Conservation (phyloP, 2,113 vertebrate genomes). For the Lanius ludovicianus region DNA sequence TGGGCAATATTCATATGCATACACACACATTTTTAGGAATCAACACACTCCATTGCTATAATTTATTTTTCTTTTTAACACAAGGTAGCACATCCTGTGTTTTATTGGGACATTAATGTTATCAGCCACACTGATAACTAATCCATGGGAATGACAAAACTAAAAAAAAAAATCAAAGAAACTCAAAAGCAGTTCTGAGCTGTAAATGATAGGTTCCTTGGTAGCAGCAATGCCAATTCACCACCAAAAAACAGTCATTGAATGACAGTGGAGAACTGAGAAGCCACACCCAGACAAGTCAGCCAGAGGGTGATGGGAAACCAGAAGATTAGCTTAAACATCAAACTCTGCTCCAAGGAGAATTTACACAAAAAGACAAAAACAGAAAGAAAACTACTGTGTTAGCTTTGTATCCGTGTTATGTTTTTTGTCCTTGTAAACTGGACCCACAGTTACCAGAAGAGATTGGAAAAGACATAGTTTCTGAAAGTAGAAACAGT, state of each 20-base stretch:
- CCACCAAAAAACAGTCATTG: not conserved
- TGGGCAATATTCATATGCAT: not conserved
- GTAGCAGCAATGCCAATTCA: not conserved
- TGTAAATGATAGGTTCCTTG: not conserved
- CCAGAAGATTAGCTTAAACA: constrained; percentile 7
- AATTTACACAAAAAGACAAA: not conserved
- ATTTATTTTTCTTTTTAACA: not conserved
- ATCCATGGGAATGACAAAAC: not conserved
- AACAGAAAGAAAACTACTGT: not conserved
- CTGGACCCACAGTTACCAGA: not conserved
- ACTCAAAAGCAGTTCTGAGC: not conserved
- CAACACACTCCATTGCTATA: not conserved
- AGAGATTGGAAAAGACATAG: not conserved
- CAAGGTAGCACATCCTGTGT: not conserved
- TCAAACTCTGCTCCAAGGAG: not conserved
- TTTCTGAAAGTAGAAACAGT: constrained; percentile 27
- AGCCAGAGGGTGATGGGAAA: constrained; percentile 15
- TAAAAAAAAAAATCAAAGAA: not conserved
- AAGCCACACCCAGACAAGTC: not conserved
- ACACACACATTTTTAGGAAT: not conserved
- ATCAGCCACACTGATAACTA: not conserved
- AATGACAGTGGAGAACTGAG: not conserved
- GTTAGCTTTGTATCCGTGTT: not conserved
- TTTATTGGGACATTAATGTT: not conserved
- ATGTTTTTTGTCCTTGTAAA: not conserved